Evolutionary conservation across 2,113 vertebrate genomes (phyloP).

Genomic region (Argyrosomus japonicus): DNA sequence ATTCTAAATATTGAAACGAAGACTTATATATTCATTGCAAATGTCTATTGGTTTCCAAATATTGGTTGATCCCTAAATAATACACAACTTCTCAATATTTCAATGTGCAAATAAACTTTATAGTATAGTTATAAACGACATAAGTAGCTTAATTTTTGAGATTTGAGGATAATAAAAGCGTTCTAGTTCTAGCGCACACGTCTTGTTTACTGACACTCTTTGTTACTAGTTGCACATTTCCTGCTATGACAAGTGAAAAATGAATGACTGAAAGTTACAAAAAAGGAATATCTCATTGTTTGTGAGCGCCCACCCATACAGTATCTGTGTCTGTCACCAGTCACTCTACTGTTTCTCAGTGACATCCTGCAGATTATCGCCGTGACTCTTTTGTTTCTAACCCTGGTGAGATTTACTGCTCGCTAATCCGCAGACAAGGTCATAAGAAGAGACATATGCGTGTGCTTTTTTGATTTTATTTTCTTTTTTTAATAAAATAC

Average conservation of each 20-base stretch:
- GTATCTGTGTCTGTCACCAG: constrained; percentile 10
- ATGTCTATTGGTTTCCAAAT: too few relatives aligned
- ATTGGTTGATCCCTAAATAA: too few relatives aligned
- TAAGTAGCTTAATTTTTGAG: too few relatives aligned
- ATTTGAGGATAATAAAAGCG: too few relatives aligned
- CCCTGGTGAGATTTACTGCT: constrained; percentile 58
- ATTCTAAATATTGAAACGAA: too few relatives aligned
- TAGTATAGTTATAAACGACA: too few relatives aligned
- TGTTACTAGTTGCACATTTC: not conserved
- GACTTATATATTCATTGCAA: too few relatives aligned
- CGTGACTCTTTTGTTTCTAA: constrained; percentile 47
- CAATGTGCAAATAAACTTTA: not conserved
- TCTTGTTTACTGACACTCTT: not conserved
- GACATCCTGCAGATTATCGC: constrained; percentile 60
- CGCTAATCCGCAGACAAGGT: constrained; percentile 65
- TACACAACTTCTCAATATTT: too few relatives aligned
- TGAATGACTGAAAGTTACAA: constrained; percentile 27
- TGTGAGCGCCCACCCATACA: constrained; percentile 37
- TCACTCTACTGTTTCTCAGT: constrained; percentile 32
- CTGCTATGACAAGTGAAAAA: not conserved
- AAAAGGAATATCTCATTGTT: constrained; percentile 31
- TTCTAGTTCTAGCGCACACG: not conserved
- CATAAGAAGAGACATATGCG: constrained; percentile 28
- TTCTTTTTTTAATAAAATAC: not conserved
- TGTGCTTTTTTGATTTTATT: constrained; percentile 33